These are phyloP conservation scores for Ariopsis seemanni DNA, from an alignment of 2,113 vertebrate genomes.

Conservation along the genomic window DNA sequence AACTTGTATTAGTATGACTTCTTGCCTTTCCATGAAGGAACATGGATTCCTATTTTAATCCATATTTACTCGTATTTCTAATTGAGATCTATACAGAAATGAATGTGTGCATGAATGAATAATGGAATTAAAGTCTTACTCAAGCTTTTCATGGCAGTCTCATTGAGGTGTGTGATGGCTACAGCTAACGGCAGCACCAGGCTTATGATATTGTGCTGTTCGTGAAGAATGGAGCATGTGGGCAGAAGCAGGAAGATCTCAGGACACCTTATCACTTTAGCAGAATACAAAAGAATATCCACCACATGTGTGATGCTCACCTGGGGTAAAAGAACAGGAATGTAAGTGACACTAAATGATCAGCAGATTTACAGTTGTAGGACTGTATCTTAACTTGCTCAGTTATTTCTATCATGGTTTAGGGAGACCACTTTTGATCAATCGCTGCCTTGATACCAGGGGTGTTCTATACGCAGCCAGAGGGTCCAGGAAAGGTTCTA, in stretches of 20 bases:
- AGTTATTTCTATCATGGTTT: background rate
- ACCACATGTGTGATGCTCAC: constrained; percentile 49
- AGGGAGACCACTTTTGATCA: background rate
- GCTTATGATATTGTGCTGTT: constrained; percentile 46
- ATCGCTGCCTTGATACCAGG: background rate
- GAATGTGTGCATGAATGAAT: background rate
- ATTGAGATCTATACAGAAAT: background rate
- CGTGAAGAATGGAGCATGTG: constrained; percentile 60
- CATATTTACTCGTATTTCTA: background rate
- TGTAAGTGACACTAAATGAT: background rate
- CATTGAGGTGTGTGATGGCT: constrained; percentile 38
- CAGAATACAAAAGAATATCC: background rate
- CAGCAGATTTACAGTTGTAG: background rate
- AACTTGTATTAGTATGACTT: background rate
- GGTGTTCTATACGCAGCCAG: background rate
- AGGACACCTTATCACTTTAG: constrained; percentile 53
- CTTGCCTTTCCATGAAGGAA: background rate
- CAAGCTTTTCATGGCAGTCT: constrained; percentile 48
- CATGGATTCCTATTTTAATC: background rate
- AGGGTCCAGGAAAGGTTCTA: background rate
- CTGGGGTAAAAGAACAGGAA: constrained; percentile 16
- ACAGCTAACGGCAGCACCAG: constrained; percentile 51
- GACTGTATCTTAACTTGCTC: background rate
- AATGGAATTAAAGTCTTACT: constrained; percentile 56
- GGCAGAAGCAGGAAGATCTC: constrained; percentile 65